Percentiles rank a stretch among this genome's conserved stretches.
phyloP scores from a whole-genome alignment of 64 coral and sea anemone genomes.

The Actinia tenebrosa region DNA sequence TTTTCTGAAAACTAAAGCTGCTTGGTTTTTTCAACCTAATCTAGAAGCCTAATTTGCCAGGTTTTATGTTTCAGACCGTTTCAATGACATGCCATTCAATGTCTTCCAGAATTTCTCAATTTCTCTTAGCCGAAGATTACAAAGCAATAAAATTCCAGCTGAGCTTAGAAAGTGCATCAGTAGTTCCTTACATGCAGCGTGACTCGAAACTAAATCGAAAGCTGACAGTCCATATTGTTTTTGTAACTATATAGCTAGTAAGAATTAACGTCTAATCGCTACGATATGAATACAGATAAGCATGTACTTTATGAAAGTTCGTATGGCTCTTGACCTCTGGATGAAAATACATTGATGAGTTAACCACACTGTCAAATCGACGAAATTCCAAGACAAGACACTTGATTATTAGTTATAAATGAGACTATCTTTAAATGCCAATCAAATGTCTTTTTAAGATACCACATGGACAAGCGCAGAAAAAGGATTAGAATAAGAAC shows the following conservation, averaged over 20 bases:
- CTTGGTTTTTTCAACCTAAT: too few species aligned
- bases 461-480: too few species aligned
- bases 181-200: background rate
- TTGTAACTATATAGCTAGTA: slow-evolving; percentile 3
- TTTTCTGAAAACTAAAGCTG: too few species aligned
- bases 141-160: background rate
- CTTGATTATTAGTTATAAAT: background rate
- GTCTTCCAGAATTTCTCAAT: background rate
- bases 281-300: slow-evolving; percentile 1
- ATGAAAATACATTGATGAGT: background rate
- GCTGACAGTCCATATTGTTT: slow-evolving; percentile 14
- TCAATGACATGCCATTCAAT: too few species aligned
- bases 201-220: background rate
- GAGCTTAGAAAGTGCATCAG: background rate
- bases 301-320: background rate
- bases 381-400: background rate
- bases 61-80: too few species aligned
- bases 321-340: slow-evolving; percentile 3
- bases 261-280: slow-evolving; percentile 12
- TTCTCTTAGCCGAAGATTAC: background rate
- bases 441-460: too few species aligned
- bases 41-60: too few species aligned
- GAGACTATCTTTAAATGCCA: background rate
- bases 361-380: slow-evolving; percentile 5
- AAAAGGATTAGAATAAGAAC: too few species aligned